These are phyloP conservation scores for Calephelis perditalis DNA, from an alignment of 2,888 invertebrate species.

Conservation along the genomic window DNA sequence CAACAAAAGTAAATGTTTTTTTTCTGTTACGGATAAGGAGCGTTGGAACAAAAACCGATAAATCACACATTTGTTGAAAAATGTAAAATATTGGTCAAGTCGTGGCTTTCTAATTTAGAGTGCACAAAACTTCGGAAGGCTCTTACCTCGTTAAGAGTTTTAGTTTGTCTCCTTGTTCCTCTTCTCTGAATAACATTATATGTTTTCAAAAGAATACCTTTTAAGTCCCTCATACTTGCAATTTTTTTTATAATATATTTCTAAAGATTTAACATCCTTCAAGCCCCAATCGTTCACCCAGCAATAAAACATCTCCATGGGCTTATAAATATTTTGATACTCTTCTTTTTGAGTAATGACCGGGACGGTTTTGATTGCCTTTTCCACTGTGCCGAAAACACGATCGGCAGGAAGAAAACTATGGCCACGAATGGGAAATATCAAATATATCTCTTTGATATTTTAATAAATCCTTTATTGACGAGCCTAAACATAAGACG, in stretches of 20 bases:
- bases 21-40: too few species aligned
- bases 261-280: conserved; percentile 4
- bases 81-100: too few species aligned
- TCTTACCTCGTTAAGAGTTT: too few species aligned
- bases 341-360: background rate
- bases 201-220: conserved; percentile 15
- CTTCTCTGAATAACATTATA: conserved; percentile 21
- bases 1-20: too few species aligned
- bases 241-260: background rate
- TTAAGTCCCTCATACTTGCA: conserved; percentile 11
- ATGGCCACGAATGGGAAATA: conserved; percentile 25
- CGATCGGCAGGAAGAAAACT: conserved; percentile 22
- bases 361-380: background rate
- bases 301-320: conserved; percentile 14
- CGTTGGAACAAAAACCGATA: too few species aligned
- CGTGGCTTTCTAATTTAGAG: too few species aligned
- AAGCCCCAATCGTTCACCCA: conserved; percentile 14
- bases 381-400: conserved; percentile 17
- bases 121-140: too few species aligned
- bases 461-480: background rate
- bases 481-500: too few species aligned
- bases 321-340: conserved; percentile 16
- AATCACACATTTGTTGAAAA: too few species aligned
- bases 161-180: too few species aligned
- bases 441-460: conserved; percentile 16